Evolutionary conservation across 2,797 vertebrate genomes (phyloP).

Genomic region (Megalops cyprinoides): DNA sequence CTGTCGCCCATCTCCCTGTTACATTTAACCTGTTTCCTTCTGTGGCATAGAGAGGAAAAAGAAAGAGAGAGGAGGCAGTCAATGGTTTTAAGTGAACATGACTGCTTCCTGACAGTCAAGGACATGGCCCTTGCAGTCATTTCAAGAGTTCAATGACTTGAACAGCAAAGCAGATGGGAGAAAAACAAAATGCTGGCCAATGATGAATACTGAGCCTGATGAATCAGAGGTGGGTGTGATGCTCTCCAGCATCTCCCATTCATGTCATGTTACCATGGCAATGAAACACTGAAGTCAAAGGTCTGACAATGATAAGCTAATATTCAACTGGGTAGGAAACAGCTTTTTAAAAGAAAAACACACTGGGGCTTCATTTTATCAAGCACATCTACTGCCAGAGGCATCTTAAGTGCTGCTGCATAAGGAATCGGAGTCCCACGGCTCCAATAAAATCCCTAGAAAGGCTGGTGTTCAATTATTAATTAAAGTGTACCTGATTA

Average conservation of each 20-base stretch:
- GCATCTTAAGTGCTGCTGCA: not conserved
- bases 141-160: slow-evolving; percentile 16
- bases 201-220: slow-evolving; percentile 1
- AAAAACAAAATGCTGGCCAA: not conserved
- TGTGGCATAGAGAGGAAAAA: not conserved
- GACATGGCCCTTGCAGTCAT: not conserved
- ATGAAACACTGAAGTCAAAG: slow-evolving; percentile 23
- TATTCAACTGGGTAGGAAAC: not conserved
- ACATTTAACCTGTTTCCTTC: not conserved
- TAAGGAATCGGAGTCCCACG: not conserved
- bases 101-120: slow-evolving; percentile 2
- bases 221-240: slow-evolving; percentile 10
- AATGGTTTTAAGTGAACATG: not conserved
- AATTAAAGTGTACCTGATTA: not conserved
- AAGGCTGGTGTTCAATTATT: not conserved
- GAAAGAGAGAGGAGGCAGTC: not conserved
- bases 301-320: slow-evolving; percentile 16
- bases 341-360: not conserved
- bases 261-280: slow-evolving; percentile 27
- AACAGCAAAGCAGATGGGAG: slow-evolving; percentile 7
- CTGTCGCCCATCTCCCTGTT: not conserved
- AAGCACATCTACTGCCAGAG: not conserved
- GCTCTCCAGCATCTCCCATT: slow-evolving; percentile 25
- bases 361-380: not conserved
- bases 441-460: not conserved